Evolutionary conservation across 23 tunicate species (phyloP).

Genomic region (Trididemnum nubilum): DNA sequence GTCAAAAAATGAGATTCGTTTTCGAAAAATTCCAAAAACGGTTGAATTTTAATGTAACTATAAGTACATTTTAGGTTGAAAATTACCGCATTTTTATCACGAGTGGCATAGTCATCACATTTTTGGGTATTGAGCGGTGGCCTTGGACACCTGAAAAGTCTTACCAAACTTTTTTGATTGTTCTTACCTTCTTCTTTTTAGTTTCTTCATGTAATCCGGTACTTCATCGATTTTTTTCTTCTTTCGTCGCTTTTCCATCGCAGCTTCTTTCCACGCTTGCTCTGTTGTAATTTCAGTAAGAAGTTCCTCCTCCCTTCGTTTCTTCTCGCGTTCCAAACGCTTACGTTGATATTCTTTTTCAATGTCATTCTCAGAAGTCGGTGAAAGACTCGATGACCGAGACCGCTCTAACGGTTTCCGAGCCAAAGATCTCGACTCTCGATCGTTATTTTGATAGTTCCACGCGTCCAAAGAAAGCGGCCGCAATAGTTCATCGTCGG

Average conservation of each 20-base stretch:
- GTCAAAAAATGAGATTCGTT: no score
- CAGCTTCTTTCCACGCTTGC: conserved; percentile 25
- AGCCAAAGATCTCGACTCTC: conserved; percentile 4
- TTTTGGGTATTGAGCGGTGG: no score
- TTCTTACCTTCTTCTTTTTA: conserved; percentile 50
- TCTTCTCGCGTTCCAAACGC: conserved; percentile 37
- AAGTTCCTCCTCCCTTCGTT: conserved; percentile 52
- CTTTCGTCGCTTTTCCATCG: conserved; percentile 25
- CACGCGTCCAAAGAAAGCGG: conserved; percentile 83
- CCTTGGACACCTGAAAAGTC: no score
- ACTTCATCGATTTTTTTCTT: conserved; percentile 47
- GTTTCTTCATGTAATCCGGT: conserved; percentile 52
- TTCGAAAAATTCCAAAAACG: no score
- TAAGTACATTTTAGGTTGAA: no score
- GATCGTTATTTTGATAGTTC: conserved; percentile 59
- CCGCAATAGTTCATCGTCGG: conserved; percentile 84
- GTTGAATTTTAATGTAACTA: no score
- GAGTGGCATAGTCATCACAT: no score
- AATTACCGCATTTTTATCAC: no score
- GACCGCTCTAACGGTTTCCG: background rate
- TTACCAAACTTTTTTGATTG: no score
- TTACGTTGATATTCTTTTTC: conserved; percentile 52
- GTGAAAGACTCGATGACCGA: conserved; percentile 26
- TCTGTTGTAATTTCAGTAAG: conserved; percentile 15
- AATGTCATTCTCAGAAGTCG: conserved; percentile 54